Base-by-base conservation (phyloP, 2,113 vertebrate genomes). In the Marmota flaviventris region DNA sequence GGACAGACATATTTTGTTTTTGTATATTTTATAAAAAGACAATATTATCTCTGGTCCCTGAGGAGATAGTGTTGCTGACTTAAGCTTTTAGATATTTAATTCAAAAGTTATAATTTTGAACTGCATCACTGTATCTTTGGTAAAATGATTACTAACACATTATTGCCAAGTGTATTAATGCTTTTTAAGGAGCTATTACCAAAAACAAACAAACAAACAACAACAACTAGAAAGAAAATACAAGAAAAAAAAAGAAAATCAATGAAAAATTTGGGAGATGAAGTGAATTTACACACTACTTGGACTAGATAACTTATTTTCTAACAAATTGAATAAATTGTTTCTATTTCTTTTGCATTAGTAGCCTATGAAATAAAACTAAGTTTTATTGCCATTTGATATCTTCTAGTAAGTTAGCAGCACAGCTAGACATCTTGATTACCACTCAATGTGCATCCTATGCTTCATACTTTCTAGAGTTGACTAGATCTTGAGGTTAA, bases 271-370 rank as follows among this genome's bases (percentile, higher is more conserved):
- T 95, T 84, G 27, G 9, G 22, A 37, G 25, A 72, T 3, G 45
- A 53, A 85, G 13, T 63, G 18, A 90, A 92, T 88, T 56, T 87
- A 37, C 22, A 91, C 20, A 56, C 63, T 56, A 70, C 1, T 79
- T 85, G 14, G 65, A 37, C 48, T 20, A 85, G 48, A 86, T 89
- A 58, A 70, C 82, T 85, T 81, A 82, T 42, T 92, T 88, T 8
- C 42, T 86, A 29, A 70, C 9, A 0, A 85, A 24, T 73, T 58
- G 1, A 34, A 70, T 5, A 0, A 79, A 25, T 63, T 63, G 20
- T 73, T 73, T n/a, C 34, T 8, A 6, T 69, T 85, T 93, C 79
- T 67, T 88, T 97, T 93, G 51, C n/a, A 58, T 76, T 85, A 72
- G 8, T 48, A 24, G 48, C n/a, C 10, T 63, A 29, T 63, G 83